Evolutionary conservation across 2,797 vertebrate species (phyloP).

Genomic region (Rhodeus uyekii): DNA sequence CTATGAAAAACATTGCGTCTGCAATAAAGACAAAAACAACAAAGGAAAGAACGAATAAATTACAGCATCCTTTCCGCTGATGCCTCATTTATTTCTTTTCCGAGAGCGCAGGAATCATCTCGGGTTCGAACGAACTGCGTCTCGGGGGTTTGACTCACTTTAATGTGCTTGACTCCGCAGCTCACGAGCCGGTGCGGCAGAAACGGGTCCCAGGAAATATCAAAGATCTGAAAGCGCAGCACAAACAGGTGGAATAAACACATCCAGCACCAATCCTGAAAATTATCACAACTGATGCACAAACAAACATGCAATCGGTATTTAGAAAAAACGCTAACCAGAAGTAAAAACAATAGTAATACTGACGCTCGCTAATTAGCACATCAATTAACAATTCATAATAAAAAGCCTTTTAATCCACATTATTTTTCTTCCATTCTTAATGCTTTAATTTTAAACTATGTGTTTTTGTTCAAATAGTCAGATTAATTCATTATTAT

Average conservation of each 20-base stretch:
- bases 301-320: not conserved
- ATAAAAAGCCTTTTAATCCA: too few species aligned
- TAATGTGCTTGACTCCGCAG: conserved; percentile 98
- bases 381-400: too few species aligned
- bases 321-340: too few species aligned
- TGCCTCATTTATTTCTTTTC: not conserved
- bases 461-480: too few species aligned
- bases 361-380: too few species aligned
- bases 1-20: not conserved
- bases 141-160: conserved; percentile 79
- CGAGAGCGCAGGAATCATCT: conserved; percentile 3
- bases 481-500: too few species aligned
- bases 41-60: not conserved
- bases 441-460: too few species aligned
- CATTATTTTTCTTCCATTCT: too few species aligned
- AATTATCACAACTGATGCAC: not conserved
- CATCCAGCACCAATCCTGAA: not conserved
- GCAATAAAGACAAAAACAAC: not conserved
- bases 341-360: too few species aligned
- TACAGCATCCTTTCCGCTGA: not conserved
- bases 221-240: conserved; percentile 85
- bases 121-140: not conserved
- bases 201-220: conserved; percentile 92
- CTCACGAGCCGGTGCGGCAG: conserved; percentile 88
- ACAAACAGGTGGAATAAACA: conserved; percentile 50